Base-by-base conservation (phyloP, 2,113 vertebrate genomes). In the Eolophus roseicapilla region DNA sequence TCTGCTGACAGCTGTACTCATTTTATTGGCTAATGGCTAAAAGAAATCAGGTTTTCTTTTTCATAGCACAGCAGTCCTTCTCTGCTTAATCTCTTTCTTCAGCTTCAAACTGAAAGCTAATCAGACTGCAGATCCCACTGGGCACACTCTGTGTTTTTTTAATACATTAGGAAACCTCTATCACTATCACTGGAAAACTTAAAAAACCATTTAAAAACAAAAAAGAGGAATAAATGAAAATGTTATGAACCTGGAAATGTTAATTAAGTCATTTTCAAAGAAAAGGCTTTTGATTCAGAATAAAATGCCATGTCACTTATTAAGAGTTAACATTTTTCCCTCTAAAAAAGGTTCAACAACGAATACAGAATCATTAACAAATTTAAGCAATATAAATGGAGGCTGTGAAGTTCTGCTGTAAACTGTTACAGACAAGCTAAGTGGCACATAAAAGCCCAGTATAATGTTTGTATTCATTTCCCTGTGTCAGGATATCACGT, bases 211-310 rank as follows among this genome's bases (percentile, higher is more conserved):
- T 97, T 97, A 90, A 97, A 98, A 97, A 98, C 97, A 98, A 98
- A 98, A 92, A 97, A 97, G 97, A 96, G 95, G 95, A 97, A 97
- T 98, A 97, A 98, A 98, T 98, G 97, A 98, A 98, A 98, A 98
- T 98, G 97, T 98, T 98, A 98, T 95, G 95, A 96, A 97, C 96
- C 85, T 97, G 92, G 94, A 98, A 98, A 98, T 97, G 98, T 98
- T 98, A 98, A 98, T 98, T 97, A 98, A 97, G 97, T 76, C 41
- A 82, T 98, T 98, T 97, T 97, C 84, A 95, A 96, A 93, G 95
- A 96, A 96, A 92, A 97, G 97, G 60, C 87, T 98, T 96, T 96
- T 90, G 96, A 92, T 96, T 97, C 95, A 76, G 95, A 97, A 96
- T 97, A 97, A 97, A 98, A 96, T 93, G 91, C 86, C 93, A 46